Evolutionary conservation across 2,113 vertebrate genomes (phyloP).

Genomic region (Paracanthobrama guichenoti): DNA sequence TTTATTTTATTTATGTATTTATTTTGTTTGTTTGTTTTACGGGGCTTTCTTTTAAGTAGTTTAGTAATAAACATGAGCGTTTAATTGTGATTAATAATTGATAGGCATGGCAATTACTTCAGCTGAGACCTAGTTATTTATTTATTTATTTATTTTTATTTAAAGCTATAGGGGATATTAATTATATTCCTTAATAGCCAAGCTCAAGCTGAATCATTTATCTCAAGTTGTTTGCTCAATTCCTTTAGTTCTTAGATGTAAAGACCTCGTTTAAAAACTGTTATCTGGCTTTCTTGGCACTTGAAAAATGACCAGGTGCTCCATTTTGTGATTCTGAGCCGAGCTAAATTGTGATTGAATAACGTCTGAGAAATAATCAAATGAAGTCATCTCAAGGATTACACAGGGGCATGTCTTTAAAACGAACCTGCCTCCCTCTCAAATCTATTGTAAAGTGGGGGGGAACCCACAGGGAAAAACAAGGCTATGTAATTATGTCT

Average conservation of each 20-base stretch:
- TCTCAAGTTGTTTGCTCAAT: not conserved
- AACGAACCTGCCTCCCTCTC: not conserved
- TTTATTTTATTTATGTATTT: no score
- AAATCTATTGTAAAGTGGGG: slow-evolving; percentile 63
- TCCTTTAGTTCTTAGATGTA: not conserved
- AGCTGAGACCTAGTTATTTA: not conserved
- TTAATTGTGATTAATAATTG: not conserved
- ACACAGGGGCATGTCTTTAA: slow-evolving; percentile 31
- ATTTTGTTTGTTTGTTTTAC: no score
- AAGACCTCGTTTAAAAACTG: not conserved
- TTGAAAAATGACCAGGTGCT: not conserved
- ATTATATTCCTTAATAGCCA: not conserved
- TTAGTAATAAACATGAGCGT: not conserved
- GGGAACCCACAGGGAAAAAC: slow-evolving; percentile 61
- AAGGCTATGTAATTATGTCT: slow-evolving; percentile 48
- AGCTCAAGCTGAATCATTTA: not conserved
- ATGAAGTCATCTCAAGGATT: slow-evolving; percentile 44
- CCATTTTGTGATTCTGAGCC: not conserved
- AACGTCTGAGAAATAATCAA: slow-evolving; percentile 26
- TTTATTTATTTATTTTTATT: not conserved
- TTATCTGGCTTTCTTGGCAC: slow-evolving; percentile 11
- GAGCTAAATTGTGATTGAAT: slow-evolving; percentile 30
- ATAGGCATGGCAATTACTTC: not conserved
- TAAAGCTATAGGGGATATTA: not conserved
- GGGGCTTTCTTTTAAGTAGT: no score